Base-by-base conservation (phyloP, 2,113 vertebrate genomes). In the Larimichthys polyactis region DNA sequence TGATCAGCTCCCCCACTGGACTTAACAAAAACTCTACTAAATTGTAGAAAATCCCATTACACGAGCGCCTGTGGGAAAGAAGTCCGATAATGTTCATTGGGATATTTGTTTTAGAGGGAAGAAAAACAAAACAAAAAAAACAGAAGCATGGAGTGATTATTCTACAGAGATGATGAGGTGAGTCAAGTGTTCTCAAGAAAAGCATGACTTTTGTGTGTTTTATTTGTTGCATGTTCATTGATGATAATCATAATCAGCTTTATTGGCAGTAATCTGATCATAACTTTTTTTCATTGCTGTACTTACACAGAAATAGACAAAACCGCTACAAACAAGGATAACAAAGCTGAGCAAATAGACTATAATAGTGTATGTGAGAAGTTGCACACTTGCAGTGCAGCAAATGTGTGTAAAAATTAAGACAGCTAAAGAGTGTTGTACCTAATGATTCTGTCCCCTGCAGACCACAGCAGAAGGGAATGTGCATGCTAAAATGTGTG, bases 1-100 rank as follows among this genome's bases (percentile, higher is more conserved):
- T 80, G 73, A 89, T 84, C 78, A 80, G 71, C 68, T 73, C 73
- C 65, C 57, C 59, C 63, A 62, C 17, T 49, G 75, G 68, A 80
- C 62, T 69, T 49, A 74, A 87, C 81, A 79, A 85, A 89, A n/a
- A 20, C 78, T 75, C 78, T 52, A 46, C 65, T 72, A 78, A 91
- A 84, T 65, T 81, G 48, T 58, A 81, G 29, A 63, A 78, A 86
- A 78, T 57, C 16, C 29, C 15, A 78, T 77, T 79, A 73, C 44
- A 63, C 14, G 14, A 22, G 27, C 1, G 32, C 52, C 69, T 66
- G 43, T 62, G 29, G 66, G 55, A 54, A 43, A 81, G 15, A 43
- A 75, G 64, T 69, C 71, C 22, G 36, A 81, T 44, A 36, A 52
- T n/a, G 51, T 66, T 78, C 32, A 67, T 54, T 76, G 65, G 48